A percentile compares a stretch with the other conserved stretches of the same genome.
phyloP scores from a whole-genome alignment of 2,888 invertebrate species.

The Rhodophaea formosa region DNA sequence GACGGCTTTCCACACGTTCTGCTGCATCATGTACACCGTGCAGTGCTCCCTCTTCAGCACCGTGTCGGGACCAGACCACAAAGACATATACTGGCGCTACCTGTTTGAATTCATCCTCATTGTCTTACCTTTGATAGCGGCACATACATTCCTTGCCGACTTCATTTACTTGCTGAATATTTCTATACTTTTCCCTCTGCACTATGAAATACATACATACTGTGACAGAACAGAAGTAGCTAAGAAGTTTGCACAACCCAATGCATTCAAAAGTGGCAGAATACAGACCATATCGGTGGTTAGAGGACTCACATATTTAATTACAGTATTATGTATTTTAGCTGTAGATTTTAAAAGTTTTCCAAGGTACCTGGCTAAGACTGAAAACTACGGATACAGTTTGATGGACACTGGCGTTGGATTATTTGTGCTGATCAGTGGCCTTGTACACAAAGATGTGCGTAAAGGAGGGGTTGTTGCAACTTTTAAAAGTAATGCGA shows the following conservation, averaged over 20 bases:
- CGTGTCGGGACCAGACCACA: constrained; percentile 37
- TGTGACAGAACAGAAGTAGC: constrained; percentile 26
- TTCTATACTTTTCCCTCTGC: constrained; percentile 41
- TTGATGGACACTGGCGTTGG: constrained; percentile 98
- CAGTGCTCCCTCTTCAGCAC: constrained; percentile 54
- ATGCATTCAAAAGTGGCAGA: constrained; percentile 39
- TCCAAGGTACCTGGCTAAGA: constrained; percentile 93
- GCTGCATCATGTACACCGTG: constrained; percentile 64
- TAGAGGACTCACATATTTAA: constrained; percentile 85
- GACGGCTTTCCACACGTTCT: constrained; percentile 72
- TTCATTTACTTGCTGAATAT: constrained; percentile 55
- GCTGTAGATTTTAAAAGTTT: constrained; percentile 96
- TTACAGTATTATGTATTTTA: constrained; percentile 91
- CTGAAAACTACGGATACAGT: constrained; percentile 91
- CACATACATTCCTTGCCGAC: constrained; percentile 76
- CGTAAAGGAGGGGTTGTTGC: constrained; percentile 43
- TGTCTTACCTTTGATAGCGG: constrained; percentile 77
- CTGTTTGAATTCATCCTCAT: constrained; percentile 79
- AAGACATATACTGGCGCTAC: constrained; percentile 44
- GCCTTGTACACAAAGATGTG: constrained; percentile 82
- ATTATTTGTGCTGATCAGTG: constrained; percentile 90
- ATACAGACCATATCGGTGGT: constrained; percentile 82
- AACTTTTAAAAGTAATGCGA: constrained; percentile 57
- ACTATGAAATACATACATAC: constrained; percentile 34
- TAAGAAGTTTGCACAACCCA: constrained; percentile 34